Evolutionary conservation across 2,888 invertebrate species (phyloP).

Genomic region (Ganaspis brasiliensis): DNA sequence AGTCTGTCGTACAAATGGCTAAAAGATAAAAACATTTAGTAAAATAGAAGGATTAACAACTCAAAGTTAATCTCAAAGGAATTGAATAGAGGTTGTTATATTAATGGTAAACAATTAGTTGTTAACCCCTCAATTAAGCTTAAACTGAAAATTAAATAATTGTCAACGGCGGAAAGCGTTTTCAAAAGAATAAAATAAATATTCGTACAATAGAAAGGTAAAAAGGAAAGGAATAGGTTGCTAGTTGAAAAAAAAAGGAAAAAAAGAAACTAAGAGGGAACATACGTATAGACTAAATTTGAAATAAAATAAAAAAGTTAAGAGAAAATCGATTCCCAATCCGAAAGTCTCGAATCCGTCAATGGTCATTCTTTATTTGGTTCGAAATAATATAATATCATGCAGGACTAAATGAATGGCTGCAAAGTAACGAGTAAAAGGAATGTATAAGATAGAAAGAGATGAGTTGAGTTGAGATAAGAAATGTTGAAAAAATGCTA

Average conservation of each 20-base stretch:
- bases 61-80: not conserved
- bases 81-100: too few species aligned
- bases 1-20: slow-evolving; percentile 29
- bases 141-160: slow-evolving; percentile 27
- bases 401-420: slow-evolving; percentile 43
- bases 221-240: slow-evolving; percentile 16
- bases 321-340: slow-evolving; percentile 3
- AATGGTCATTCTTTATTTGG: slow-evolving; percentile 29
- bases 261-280: not conserved
- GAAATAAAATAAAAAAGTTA: not conserved
- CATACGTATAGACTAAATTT: not conserved
- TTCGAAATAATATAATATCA: slow-evolving; percentile 20
- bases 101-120: too few species aligned
- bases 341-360: slow-evolving; percentile 27
- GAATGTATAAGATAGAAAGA: slow-evolving; percentile 46
- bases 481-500: slow-evolving; percentile 57
- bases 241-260: not conserved
- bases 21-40: slow-evolving; percentile 48
- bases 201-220: slow-evolving; percentile 2
- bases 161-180: slow-evolving; percentile 30
- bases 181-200: slow-evolving; percentile 11
- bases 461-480: slow-evolving; percentile 62
- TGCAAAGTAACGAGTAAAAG: slow-evolving; percentile 48
- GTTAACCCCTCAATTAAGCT: not conserved
- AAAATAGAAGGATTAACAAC: slow-evolving; percentile 48